Base-by-base conservation (phyloP, 2,888 invertebrate genomes). In the Cephus runcator region DNA sequence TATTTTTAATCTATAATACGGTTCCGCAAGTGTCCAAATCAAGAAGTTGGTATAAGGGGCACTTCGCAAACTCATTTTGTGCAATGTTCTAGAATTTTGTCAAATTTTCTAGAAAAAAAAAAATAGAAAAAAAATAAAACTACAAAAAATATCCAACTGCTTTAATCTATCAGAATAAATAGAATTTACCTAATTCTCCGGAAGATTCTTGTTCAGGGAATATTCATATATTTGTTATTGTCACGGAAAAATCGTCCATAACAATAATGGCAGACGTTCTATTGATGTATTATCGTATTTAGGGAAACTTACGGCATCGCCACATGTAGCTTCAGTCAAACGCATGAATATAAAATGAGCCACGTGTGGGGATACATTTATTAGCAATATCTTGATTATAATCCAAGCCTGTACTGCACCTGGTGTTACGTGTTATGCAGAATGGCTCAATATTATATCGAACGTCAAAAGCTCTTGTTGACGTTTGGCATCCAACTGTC, bases 261-360 rank as follows among this genome's bases (percentile, higher is more conserved):
- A 11, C 35, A 35, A 35, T 35, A 35, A 35, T 35, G 11, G 11
- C 35, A 35, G 35, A 35, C 1, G 11, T 40, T 11, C 15, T 34
- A 30, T 11, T 30, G n/a, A 40, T 33, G 15, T 30, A 69, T 69
- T 12, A 75, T 23, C 30, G n/a, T n/a, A 33, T 30, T 1, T 35
- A 11, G 40, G 31, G 11, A 11, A 77, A 89, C 90, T 85, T 79
- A 90, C 89, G 88, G 35, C 90, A 90, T 87, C 88, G 85, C 33
- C 71, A 81, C 23, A n/a, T 31, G 0, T 78, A 33, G 40, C 33
- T 85, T 77, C 90, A 90, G 33, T 73, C 74, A 0, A 77, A 82
- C 30, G 78, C 83, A 4, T 84, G 85, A 0, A 81, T 77, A 40
- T 87, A 83, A 4, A 0, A 0, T 12, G 11, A 1, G 23, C 83